Conservation (phyloP, 2,113 vertebrate species). For the Marcusenius ussheri region DNA sequence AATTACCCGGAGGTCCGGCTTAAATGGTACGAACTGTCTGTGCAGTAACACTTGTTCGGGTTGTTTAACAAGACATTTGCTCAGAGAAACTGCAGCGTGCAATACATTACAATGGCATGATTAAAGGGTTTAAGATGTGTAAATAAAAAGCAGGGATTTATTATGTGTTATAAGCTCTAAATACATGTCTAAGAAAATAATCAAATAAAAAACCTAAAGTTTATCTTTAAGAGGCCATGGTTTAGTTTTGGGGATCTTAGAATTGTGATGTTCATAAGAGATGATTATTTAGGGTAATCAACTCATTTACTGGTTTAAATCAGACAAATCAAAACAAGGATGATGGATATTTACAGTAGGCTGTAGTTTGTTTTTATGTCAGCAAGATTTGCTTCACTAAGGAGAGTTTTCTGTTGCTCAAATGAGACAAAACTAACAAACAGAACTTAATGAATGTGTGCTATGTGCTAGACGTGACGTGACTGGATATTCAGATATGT, state of each 20-base stretch:
- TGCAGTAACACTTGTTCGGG: neutral
- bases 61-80: neutral
- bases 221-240: neutral
- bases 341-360: neutral
- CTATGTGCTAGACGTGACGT: neutral
- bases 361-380: neutral
- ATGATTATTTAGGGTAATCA: neutral
- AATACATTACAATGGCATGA: neutral
- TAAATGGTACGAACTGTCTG: neutral
- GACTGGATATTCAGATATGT: neutral
- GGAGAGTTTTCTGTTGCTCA: neutral
- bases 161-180: neutral
- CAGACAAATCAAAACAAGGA: neutral
- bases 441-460: neutral
- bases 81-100: neutral
- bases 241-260: neutral
- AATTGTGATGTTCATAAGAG: neutral
- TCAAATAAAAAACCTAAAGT: too few species aligned
- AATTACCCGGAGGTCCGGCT: neutral
- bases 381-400: neutral
- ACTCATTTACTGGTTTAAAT: neutral
- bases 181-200: neutral
- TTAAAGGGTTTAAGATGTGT: neutral
- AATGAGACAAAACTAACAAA: neutral
- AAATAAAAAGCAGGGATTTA: neutral